phyloP scores from a whole-genome alignment of 1,140 invertebrate species.

The Drosophila mayri region DNA sequence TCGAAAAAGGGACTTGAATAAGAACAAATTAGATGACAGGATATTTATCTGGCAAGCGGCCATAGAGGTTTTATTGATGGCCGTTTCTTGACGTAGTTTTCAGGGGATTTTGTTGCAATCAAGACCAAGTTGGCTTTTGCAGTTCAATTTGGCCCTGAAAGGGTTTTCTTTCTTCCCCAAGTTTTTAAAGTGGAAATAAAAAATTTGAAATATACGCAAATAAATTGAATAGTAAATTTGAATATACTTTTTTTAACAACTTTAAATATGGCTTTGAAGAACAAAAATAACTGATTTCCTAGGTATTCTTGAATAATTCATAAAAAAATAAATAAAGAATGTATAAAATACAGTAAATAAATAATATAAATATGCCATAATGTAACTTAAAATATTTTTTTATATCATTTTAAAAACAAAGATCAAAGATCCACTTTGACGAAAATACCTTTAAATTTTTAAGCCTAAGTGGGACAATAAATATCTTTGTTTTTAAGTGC shows the following conservation, averaged over 20 bases:
- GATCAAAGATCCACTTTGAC: no score
- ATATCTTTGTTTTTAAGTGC: conserved; percentile 21
- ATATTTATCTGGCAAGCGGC: conserved; percentile 60
- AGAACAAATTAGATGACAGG: conserved; percentile 68
- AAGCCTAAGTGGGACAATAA: background rate
- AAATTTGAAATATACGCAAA: no score
- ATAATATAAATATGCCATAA: background rate
- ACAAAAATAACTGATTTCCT: background rate
- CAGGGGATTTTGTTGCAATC: conserved; percentile 2
- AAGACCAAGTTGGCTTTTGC: background rate
- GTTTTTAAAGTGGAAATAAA: no score
- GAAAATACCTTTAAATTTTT: background rate
- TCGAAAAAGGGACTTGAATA: conserved; percentile 26
- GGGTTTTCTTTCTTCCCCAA: background rate
- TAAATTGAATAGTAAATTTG: no score
- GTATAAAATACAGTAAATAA: background rate
- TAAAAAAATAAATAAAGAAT: background rate
- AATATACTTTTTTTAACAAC: no score
- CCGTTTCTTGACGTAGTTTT: background rate
- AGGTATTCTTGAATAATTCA: background rate
- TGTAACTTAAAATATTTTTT: background rate
- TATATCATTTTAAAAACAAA: no score
- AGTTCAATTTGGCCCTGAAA: background rate
- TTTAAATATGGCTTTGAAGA: no score
- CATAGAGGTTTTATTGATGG: conserved; percentile 31